Conservation (phyloP, 2,113 vertebrate genomes). For the Strix aluco region DNA sequence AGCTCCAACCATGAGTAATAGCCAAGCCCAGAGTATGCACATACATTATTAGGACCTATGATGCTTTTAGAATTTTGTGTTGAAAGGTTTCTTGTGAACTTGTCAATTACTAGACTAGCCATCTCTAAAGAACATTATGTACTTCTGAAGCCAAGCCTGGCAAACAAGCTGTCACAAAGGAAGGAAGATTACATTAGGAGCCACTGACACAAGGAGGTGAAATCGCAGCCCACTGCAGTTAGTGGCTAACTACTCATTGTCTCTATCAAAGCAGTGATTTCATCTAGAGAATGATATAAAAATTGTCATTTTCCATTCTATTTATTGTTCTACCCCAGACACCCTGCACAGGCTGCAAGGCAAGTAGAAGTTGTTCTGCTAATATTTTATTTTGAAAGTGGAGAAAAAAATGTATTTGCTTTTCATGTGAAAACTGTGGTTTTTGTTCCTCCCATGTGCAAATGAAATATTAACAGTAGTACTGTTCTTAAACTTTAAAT, state of each 20-base stretch:
- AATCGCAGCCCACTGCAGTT: background rate
- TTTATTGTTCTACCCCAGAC: background rate
- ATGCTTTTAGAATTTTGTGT: background rate
- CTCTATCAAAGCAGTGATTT: background rate
- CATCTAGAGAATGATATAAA: background rate
- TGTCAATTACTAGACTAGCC: background rate
- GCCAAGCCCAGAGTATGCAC: background rate
- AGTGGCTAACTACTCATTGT: background rate
- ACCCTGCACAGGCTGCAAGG: background rate
- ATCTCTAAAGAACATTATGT: background rate
- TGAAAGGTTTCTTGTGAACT: background rate
- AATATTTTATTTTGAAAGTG: background rate
- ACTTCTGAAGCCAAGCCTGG: background rate
- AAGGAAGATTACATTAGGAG: background rate
- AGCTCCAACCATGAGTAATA: background rate
- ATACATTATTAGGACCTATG: background rate
- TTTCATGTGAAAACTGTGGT: background rate
- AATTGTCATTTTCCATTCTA: background rate
- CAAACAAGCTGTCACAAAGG: background rate
- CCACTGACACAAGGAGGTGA: background rate
- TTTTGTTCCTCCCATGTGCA: background rate
- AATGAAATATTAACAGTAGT: background rate
- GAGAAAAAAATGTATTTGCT: background rate
- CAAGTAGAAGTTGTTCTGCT: background rate
- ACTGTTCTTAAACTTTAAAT: background rate